These are phyloP conservation scores for Slavum lentiscoides DNA, from an alignment of 2,888 invertebrate species.

Conservation along the genomic window DNA sequence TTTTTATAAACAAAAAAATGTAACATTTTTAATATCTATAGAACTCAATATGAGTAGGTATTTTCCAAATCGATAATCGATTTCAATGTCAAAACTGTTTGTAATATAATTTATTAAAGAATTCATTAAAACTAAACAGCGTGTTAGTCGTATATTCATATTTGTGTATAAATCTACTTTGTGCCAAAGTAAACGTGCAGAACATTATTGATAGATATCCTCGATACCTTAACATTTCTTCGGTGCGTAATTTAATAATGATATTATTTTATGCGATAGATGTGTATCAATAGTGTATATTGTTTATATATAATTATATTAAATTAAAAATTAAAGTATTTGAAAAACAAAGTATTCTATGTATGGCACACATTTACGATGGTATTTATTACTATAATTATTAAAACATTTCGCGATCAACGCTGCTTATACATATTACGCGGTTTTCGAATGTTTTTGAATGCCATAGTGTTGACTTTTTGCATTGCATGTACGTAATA, in stretches of 20 bases:
- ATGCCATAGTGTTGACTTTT: not conserved
- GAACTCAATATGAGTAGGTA: too few species aligned
- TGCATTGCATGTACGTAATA: not conserved
- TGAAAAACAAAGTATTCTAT: too few species aligned
- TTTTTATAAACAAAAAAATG: too few species aligned
- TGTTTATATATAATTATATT: not conserved
- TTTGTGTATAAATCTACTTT: not conserved
- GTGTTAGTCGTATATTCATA: too few species aligned
- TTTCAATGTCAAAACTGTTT: too few species aligned
- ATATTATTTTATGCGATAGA: not conserved
- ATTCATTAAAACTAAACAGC: too few species aligned
- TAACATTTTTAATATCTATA: too few species aligned
- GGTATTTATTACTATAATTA: not conserved
- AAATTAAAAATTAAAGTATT: too few species aligned
- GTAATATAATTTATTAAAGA: too few species aligned
- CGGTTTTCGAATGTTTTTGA: not conserved
- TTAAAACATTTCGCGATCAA: not conserved
- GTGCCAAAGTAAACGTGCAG: not conserved
- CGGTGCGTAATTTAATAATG: not conserved
- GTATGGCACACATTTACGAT: too few species aligned
- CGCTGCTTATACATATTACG: not conserved
- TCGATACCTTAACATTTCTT: not conserved
- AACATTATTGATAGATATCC: not conserved
- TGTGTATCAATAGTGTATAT: not conserved
- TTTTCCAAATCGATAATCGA: too few species aligned